These are phyloP conservation scores for Cacoxenus indagator DNA, from an alignment of 2,888 invertebrate genomes.

Conservation along the genomic window DNA sequence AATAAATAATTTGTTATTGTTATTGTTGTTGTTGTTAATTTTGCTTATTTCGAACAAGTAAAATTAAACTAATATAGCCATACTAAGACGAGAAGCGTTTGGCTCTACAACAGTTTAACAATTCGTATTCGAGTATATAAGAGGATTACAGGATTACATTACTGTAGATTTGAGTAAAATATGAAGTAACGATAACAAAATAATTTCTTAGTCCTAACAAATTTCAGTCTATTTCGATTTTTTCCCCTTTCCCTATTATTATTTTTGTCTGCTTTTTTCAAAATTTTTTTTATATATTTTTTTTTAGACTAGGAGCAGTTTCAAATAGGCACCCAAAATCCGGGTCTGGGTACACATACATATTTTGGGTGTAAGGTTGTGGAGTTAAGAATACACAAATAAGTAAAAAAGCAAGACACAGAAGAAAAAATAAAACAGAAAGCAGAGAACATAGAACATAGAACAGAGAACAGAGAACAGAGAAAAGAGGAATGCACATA, in stretches of 20 bases:
- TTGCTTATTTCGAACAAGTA: background rate
- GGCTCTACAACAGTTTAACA: background rate
- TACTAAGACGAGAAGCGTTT: constrained; percentile 4
- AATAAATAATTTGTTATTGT: background rate
- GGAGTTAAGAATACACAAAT: background rate
- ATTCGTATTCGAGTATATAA: no score
- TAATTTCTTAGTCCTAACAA: background rate
- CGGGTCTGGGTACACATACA: background rate
- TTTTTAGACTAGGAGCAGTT: background rate
- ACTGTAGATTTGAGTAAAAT: background rate
- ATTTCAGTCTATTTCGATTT: background rate
- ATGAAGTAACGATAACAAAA: background rate
- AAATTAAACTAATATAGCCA: background rate
- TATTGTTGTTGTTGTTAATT: background rate
- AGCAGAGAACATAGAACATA: background rate
- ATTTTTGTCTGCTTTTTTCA: no score
- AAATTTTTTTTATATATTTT: background rate
- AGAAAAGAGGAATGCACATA: background rate
- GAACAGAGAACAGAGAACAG: background rate
- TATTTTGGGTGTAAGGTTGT: background rate
- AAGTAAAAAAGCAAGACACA: background rate
- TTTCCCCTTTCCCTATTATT: no score
- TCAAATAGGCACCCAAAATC: background rate
- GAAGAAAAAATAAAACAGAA: background rate
- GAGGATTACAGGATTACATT: background rate